phyloP scores from a whole-genome alignment of 2,113 vertebrate species.

The rabbit (Oryctolagus cuniculus) region mOryCun1.1 NC_091436.1:106303501-106304000 shows the following conservation, averaged over 20 bases:
- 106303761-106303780: neutral
- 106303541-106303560: neutral
- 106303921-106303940: neutral
- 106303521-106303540: neutral
- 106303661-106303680: neutral
- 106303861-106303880: conserved; percentile 11
- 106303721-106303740: neutral
- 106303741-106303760: neutral
- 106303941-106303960: neutral
- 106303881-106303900: neutral
- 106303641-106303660: neutral
- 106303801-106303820: neutral
- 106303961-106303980: neutral
- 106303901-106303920: neutral
- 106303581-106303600: neutral
- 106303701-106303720: neutral
- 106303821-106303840: neutral
- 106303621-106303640: neutral
- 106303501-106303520: neutral
- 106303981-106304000: too few species aligned
- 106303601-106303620: neutral
- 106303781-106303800: neutral
- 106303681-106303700: neutral
- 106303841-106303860: neutral
- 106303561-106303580: neutral